phyloP scores from a whole-genome alignment of 1,140 invertebrate species.

The Panagrolaimus sp. region DNA sequence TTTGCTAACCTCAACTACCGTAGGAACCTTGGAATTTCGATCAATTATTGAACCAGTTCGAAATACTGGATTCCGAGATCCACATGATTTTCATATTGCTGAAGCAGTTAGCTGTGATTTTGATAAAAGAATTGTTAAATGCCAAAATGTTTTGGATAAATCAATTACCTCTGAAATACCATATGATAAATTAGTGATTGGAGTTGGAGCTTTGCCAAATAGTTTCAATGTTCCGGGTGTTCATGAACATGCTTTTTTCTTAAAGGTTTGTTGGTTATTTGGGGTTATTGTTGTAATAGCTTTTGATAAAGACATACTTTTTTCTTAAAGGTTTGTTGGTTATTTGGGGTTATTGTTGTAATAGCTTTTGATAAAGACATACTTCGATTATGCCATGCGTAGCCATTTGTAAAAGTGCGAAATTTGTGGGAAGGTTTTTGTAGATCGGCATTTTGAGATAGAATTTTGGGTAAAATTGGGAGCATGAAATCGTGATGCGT shows the following conservation, averaged over 20 bases:
- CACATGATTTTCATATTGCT: constrained; percentile 60
- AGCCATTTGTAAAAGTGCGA: no score
- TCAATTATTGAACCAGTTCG: constrained; percentile 63
- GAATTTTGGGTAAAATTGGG: no score
- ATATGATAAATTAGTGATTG: constrained; percentile 62
- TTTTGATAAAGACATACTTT: not conserved
- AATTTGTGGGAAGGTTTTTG: no score
- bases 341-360: no score
- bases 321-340: not conserved
- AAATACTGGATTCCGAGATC: constrained; percentile 60
- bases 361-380: no score
- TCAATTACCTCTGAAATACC: constrained; percentile 50
- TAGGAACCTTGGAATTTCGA: constrained; percentile 51
- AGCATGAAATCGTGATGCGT: no score
- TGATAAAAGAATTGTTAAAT: constrained; percentile 43
- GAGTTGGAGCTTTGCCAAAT: constrained; percentile 61
- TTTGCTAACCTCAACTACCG: constrained; percentile 39
- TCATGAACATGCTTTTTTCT: constrained; percentile 60
- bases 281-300: not conserved
- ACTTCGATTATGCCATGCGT: no score
- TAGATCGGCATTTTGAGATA: no score
- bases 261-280: constrained; percentile 60
- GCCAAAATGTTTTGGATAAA: not conserved
- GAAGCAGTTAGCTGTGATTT: constrained; percentile 57
- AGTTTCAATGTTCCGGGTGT: constrained; percentile 62